These are phyloP conservation scores for Rhinichthys klamathensis DNA, from an alignment of 2,113 vertebrate genomes.

Conservation along the genomic window DNA sequence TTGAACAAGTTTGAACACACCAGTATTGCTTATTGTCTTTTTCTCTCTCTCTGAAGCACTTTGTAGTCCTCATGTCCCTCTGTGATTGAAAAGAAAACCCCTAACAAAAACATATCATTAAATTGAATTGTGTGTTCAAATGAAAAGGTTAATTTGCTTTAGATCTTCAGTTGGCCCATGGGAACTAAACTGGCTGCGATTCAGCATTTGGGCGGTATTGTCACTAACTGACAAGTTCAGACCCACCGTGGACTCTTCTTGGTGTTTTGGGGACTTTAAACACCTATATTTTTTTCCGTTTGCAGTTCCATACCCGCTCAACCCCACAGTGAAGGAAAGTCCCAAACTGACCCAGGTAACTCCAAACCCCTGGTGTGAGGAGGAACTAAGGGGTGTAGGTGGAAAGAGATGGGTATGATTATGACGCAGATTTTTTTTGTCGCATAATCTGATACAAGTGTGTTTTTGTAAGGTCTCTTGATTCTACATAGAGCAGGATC, in stretches of 20 bases:
- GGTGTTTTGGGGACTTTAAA: slow-evolving; percentile 81
- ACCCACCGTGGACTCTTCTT: slow-evolving; percentile 20
- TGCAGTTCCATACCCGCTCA: slow-evolving; percentile 58
- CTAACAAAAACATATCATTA: neutral
- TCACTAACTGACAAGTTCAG: slow-evolving; percentile 43
- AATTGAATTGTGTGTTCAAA: neutral
- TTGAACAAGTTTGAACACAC: neutral
- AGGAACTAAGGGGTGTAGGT: slow-evolving; percentile 33
- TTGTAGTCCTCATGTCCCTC: neutral
- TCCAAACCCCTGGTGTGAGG: slow-evolving; percentile 47
- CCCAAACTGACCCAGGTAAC: slow-evolving; percentile 79
- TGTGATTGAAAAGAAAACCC: neutral
- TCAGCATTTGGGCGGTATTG: slow-evolving; percentile 30
- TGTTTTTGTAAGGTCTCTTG: neutral
- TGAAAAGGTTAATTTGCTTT: neutral
- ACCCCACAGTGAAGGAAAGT: slow-evolving; percentile 75
- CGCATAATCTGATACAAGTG: neutral
- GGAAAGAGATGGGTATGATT: slow-evolving; percentile 14
- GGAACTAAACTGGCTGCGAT: slow-evolving; percentile 9
- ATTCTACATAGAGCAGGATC: neutral
- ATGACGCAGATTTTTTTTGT: neutral
- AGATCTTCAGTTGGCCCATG: slow-evolving; percentile 26
- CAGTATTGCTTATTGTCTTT: neutral
- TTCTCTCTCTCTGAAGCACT: neutral
- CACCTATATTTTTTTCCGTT: slow-evolving; percentile 65